Percentiles rank a stretch among this genome's conserved stretches.
Conservation (phyloP, 2,113 vertebrate species). For the Poeciliopsis retropinna region DNA sequence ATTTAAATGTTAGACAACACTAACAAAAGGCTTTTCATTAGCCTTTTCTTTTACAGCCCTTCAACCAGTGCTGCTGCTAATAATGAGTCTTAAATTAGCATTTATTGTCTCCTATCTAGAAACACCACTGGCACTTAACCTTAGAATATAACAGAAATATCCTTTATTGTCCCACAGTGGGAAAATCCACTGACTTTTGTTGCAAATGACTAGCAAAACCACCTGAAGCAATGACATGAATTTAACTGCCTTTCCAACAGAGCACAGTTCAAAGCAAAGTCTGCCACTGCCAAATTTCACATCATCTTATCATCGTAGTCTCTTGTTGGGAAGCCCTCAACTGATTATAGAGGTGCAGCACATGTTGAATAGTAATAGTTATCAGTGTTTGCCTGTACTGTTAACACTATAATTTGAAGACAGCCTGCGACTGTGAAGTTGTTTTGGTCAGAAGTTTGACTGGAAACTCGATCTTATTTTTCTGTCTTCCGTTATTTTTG, state of each 20-base stretch:
- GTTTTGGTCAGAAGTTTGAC: slow-evolving; percentile 26
- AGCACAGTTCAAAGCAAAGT: slow-evolving; percentile 28
- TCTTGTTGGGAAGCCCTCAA: slow-evolving; percentile 34
- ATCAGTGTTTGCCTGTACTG: slow-evolving; percentile 22
- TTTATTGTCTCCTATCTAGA: slow-evolving; percentile 23
- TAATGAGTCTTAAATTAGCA: slow-evolving; percentile 53
- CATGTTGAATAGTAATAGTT: slow-evolving; percentile 31
- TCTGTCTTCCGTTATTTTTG: not conserved
- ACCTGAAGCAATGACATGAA: slow-evolving; percentile 36
- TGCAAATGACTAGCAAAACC: slow-evolving; percentile 36
- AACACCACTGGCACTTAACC: slow-evolving; percentile 9
- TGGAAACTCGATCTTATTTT: not conserved
- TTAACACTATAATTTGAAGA: slow-evolving; percentile 44
- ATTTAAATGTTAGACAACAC: not conserved
- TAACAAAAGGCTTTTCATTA: slow-evolving; percentile 8
- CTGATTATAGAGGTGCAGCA: slow-evolving; percentile 45
- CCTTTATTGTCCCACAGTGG: too few species aligned
- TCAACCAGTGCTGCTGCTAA: slow-evolving; percentile 45
- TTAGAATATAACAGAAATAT: too few species aligned
- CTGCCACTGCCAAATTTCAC: slow-evolving; percentile 36
- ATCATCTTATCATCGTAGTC: slow-evolving; percentile 17
- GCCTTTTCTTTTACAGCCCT: slow-evolving; percentile 6
- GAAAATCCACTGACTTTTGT: not conserved
- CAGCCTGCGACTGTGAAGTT: slow-evolving; percentile 26
- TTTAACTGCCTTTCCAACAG: slow-evolving; percentile 38